phyloP scores from a whole-genome alignment of 2,797 vertebrate species.

The Arrhamphus sclerolepis region DNA sequence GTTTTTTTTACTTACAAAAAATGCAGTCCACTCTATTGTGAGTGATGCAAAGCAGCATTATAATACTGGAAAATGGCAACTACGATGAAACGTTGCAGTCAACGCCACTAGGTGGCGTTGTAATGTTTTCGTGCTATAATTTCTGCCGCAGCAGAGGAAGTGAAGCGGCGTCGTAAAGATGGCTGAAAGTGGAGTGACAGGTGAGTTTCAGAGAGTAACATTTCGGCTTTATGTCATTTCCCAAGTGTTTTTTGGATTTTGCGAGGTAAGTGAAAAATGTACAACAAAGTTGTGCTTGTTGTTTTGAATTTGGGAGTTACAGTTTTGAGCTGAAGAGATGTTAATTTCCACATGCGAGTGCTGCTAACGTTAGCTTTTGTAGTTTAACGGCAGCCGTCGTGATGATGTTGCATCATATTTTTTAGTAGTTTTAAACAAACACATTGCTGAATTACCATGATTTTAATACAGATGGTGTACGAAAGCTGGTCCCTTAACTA shows the following conservation, averaged over 20 bases:
- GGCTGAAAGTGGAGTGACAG: conserved; percentile 77
- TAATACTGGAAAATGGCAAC: too few relatives aligned
- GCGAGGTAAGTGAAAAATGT: accelerated
- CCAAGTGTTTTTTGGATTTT: not conserved
- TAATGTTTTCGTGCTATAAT: not conserved
- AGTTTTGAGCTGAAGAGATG: not conserved
- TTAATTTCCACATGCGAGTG: conserved; percentile 21
- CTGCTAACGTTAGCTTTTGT: conserved; percentile 64
- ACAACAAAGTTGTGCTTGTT: not conserved
- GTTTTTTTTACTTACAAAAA: too few relatives aligned
- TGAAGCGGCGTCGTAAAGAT: conserved; percentile 73
- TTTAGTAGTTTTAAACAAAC: not conserved
- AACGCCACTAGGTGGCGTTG: conserved; percentile 44
- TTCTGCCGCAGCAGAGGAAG: conserved; percentile 41
- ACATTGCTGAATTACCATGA: not conserved
- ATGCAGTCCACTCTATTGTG: too few relatives aligned
- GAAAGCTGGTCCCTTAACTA: not conserved
- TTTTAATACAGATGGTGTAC: not conserved
- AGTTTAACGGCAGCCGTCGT: conserved; percentile 14
- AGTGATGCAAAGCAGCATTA: too few relatives aligned
- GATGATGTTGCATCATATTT: conserved; percentile 68
- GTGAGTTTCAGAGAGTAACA: conserved; percentile 58
- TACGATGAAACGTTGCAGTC: too few relatives aligned
- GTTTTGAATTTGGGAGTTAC: not conserved
- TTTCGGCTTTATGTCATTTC: conserved; percentile 15